Conservation (phyloP, 2,797 vertebrate species). For the Enteromius treurensis region DNA sequence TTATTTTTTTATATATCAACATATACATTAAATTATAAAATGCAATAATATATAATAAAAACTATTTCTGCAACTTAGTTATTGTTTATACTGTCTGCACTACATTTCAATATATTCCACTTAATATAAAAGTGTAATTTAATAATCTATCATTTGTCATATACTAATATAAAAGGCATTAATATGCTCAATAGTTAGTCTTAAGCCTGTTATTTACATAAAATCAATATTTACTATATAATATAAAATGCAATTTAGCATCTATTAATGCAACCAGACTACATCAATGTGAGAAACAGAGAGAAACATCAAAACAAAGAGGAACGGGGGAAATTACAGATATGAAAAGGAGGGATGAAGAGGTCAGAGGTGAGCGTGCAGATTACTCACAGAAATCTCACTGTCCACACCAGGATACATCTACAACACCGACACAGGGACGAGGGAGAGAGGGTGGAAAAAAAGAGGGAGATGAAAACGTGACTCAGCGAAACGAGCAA, state of each 20-base stretch:
- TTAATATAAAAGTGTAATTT: background rate
- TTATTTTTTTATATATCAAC: no score
- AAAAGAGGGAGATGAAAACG: slow-evolving; percentile 71
- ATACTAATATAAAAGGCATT: background rate
- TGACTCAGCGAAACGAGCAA: slow-evolving; percentile 45
- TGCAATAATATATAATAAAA: no score
- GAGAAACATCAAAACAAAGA: background rate
- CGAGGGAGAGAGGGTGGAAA: slow-evolving; percentile 49
- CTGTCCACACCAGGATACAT: slow-evolving; percentile 84
- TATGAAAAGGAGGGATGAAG: slow-evolving; percentile 60
- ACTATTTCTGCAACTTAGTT: background rate
- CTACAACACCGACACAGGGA: slow-evolving; percentile 76
- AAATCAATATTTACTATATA: background rate
- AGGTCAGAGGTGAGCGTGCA: slow-evolving; percentile 54
- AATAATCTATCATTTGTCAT: background rate
- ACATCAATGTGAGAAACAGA: background rate
- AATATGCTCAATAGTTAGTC: background rate
- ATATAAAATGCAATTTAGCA: background rate
- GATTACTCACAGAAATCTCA: slow-evolving; percentile 86
- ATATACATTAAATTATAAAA: no score
- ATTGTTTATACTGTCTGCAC: background rate
- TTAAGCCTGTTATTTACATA: background rate
- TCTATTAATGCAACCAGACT: background rate
- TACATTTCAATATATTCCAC: no score
- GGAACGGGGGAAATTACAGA: slow-evolving; percentile 45